Conservation (phyloP, 2,797 vertebrate genomes). For the Odontamblyopus lacepedii region DNA sequence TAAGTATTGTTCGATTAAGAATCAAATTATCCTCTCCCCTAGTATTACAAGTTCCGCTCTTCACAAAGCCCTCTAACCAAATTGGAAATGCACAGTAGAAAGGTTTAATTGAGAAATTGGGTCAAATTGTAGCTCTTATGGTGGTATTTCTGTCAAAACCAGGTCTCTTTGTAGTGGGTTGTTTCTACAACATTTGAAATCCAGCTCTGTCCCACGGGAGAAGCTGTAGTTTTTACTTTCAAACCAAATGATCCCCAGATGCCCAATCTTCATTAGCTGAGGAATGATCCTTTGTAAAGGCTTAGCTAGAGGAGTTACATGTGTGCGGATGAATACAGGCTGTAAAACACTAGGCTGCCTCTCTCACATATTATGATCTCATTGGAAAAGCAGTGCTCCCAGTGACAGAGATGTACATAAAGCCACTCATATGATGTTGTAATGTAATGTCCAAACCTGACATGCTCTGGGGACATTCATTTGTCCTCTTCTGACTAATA, state of each 20-base stretch:
- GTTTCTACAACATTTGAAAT: constrained; percentile 31
- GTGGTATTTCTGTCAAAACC: constrained; percentile 35
- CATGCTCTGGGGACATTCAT: constrained; percentile 50
- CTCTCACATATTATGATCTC: constrained; percentile 18
- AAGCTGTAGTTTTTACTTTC: constrained; percentile 52
- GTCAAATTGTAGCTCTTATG: background rate
- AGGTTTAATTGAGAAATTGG: constrained; percentile 1
- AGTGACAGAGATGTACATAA: constrained; percentile 28
- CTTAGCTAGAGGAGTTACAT: constrained; percentile 20
- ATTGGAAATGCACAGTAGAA: background rate
- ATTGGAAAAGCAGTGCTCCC: constrained; percentile 22
- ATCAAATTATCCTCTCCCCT: background rate
- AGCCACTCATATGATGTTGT: constrained; percentile 33
- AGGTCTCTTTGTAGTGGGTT: constrained; percentile 42
- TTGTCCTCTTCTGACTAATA: constrained; percentile 70
- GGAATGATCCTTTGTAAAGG: constrained; percentile 40
- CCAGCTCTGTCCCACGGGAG: constrained; percentile 37
- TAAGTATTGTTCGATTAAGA: background rate
- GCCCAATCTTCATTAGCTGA: constrained; percentile 42
- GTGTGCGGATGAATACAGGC: constrained; percentile 39
- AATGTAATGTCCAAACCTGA: constrained; percentile 49
- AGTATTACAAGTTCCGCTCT: background rate
- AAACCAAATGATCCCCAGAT: constrained; percentile 59
- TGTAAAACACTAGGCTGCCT: constrained; percentile 15
- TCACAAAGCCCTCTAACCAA: background rate